A percentile compares a stretch with the other conserved stretches of the same genome.
Conservation (phyloP, 2,113 vertebrate species). For the Spea multiplicata region DNA sequence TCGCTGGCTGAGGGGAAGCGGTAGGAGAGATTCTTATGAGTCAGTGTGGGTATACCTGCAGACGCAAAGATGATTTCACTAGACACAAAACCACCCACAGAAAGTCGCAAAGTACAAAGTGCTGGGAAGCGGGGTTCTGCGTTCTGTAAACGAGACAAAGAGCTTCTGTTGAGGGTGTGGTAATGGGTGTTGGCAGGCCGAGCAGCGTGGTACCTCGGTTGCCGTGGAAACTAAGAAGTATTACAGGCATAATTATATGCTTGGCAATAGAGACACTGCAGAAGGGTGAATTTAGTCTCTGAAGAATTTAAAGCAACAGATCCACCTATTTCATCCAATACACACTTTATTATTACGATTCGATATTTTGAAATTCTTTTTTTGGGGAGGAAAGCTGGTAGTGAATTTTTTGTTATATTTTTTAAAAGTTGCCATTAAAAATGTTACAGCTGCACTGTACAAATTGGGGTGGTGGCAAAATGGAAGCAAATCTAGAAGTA, state of each 20-base stretch:
- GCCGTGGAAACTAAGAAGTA: conserved; percentile 35
- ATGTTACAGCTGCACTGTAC: too few species aligned
- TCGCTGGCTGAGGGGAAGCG: too few species aligned
- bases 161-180: conserved; percentile 27
- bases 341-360: too few species aligned
- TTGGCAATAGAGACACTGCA: conserved; percentile 17
- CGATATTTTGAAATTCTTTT: too few species aligned
- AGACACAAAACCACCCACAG: conserved; percentile 34
- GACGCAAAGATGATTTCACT: neutral
- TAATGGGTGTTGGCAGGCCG: conserved; percentile 16
- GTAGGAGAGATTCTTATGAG: too few species aligned
- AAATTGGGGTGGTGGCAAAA: too few species aligned
- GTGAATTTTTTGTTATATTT: too few species aligned
- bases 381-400: too few species aligned
- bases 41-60: neutral
- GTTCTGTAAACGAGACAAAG: conserved; percentile 18
- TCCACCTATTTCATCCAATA: neutral
- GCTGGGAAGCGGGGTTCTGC: neutral
- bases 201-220: conserved; percentile 14
- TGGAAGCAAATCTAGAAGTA: too few species aligned
- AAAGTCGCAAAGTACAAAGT: conserved; percentile 17
- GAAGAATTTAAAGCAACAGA: neutral
- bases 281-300: neutral
- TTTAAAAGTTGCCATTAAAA: too few species aligned
- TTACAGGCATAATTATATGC: conserved; percentile 43